A percentile compares a stretch with the other conserved stretches of the same genome.
These are phyloP conservation scores for Pseudoatta argentina DNA, from an alignment of 1,140 invertebrate genomes.

Conservation along the genomic window DNA sequence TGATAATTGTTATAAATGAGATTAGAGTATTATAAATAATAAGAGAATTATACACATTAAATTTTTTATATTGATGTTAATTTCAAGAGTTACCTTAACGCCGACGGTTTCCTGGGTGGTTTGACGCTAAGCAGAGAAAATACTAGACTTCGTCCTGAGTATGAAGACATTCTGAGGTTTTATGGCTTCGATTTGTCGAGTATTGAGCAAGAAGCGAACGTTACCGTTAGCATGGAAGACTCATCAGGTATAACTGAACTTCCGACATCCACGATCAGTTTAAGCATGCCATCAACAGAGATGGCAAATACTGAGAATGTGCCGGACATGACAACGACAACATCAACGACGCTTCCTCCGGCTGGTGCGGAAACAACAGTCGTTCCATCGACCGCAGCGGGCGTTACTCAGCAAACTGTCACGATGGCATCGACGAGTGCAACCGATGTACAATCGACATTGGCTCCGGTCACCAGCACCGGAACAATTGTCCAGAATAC, in stretches of 20 bases:
- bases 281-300: conserved; percentile 31
- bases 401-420: not conserved
- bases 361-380: not conserved
- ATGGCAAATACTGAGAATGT: conserved; percentile 14
- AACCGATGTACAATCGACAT: not conserved
- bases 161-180: conserved; percentile 90
- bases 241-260: conserved; percentile 13
- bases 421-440: not conserved
- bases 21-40: not conserved
- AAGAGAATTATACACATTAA: not conserved
- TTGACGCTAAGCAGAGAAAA: conserved; percentile 92
- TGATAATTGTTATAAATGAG: not conserved
- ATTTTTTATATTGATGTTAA: not conserved
- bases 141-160: conserved; percentile 90
- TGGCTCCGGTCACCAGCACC: not conserved
- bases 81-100: conserved; percentile 92
- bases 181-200: conserved; percentile 90
- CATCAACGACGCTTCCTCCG: not conserved
- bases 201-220: conserved; percentile 46
- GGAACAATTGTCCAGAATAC: not conserved
- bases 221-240: conserved; percentile 45
- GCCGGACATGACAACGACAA: conserved; percentile 24
- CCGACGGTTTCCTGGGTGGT: conserved; percentile 92
- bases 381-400: not conserved
- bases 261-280: not conserved